phyloP scores from a whole-genome alignment of 1,140 invertebrate genomes.

The Caenorhabditis briggsae region DNA sequence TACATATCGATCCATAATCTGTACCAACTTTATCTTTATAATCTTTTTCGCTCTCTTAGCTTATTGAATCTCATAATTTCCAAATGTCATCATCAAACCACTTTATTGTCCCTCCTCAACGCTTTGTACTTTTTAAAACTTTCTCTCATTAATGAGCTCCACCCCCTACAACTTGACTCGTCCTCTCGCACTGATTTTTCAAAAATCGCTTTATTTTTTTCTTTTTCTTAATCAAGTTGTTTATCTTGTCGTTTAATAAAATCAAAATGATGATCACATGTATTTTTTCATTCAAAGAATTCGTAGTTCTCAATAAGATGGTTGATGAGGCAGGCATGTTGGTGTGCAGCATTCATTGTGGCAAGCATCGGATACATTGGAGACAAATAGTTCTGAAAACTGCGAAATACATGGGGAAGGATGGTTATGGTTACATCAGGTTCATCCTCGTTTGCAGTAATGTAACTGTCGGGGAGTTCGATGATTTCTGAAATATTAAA shows the following conservation, averaged over 20 bases:
- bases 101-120: not conserved
- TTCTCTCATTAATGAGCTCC: no score
- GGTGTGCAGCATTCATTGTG: constrained; percentile 22
- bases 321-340: constrained; percentile 42
- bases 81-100: not conserved
- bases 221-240: not conserved
- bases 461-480: constrained; percentile 14
- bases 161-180: no score
- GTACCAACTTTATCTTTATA: not conserved
- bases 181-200: no score
- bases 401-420: no score
- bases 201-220: no score
- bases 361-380: constrained; percentile 23
- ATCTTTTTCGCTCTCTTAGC: no score
- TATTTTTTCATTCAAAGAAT: constrained; percentile 1
- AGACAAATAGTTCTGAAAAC: constrained; percentile 29
- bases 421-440: not conserved
- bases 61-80: no score
- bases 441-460: not conserved
- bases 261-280: not conserved
- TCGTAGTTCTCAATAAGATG: constrained; percentile 41
- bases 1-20: not conserved
- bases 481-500: constrained; percentile 28
- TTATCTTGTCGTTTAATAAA: not conserved
- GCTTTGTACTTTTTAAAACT: no score